Evolutionary conservation across 2,797 vertebrate species (phyloP).

Genomic region (Crocidura indochinensis): DNA sequence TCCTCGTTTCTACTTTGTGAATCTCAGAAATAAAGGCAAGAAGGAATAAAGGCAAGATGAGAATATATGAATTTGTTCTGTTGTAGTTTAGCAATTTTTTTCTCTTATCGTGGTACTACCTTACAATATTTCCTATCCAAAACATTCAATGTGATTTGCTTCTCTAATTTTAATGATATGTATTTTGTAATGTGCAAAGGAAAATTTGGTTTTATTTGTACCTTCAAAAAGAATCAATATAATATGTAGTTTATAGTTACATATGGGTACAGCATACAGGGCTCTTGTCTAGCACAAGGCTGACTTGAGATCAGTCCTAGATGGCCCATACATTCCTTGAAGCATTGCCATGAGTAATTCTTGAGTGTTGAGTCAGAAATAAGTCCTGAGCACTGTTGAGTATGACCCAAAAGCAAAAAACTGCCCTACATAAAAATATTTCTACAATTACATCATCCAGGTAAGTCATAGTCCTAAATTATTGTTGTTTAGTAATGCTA

Average conservation of each 20-base stretch:
- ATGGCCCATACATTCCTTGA: no score
- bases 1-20: not conserved
- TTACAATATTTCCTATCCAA: not conserved
- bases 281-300: no score
- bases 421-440: no score
- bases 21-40: constrained; percentile 20
- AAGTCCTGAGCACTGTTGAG: no score
- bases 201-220: not conserved
- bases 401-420: no score
- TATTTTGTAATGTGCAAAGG: no score
- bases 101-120: not conserved
- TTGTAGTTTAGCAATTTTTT: not conserved
- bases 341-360: no score
- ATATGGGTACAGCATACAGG: no score
- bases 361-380: no score
- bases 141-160: not conserved
- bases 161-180: constrained; percentile 11
- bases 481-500: not conserved
- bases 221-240: not conserved
- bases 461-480: not conserved
- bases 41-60: not conserved
- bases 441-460: not conserved
- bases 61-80: no score
- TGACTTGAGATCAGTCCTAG: no score
- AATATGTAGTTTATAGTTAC: not conserved